Evolutionary conservation across 2,888 invertebrate species (phyloP).

Genomic region (Meganola albula): DNA sequence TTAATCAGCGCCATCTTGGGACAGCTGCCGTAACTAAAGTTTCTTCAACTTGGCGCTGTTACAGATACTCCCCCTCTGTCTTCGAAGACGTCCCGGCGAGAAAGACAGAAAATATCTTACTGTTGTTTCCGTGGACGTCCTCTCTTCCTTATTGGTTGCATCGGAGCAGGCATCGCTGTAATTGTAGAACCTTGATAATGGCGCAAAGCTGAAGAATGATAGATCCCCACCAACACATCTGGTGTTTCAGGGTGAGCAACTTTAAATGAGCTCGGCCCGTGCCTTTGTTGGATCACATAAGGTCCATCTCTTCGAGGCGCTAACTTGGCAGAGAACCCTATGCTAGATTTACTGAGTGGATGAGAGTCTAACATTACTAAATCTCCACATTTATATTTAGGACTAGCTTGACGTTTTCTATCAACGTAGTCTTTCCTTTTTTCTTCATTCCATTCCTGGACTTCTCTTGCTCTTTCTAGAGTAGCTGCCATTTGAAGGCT

Average conservation of each 20-base stretch:
- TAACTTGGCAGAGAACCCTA: constrained; percentile 25
- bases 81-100: background rate
- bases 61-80: too few relatives aligned
- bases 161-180: background rate
- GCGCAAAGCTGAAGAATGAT: background rate
- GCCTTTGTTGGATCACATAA: constrained; percentile 14
- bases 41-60: too few relatives aligned
- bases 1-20: too few relatives aligned
- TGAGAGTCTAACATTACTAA: constrained; percentile 6
- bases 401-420: background rate
- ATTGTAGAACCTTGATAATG: background rate
- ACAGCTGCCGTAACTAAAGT: too few relatives aligned
- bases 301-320: constrained; percentile 23
- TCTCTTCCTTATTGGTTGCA: background rate
- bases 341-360: constrained; percentile 10
- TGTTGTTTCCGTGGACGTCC: background rate
- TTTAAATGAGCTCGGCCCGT: too few relatives aligned
- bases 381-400: constrained; percentile 11
- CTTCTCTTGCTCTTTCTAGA: background rate
- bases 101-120: background rate
- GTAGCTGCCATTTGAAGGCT: too few relatives aligned
- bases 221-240: background rate
- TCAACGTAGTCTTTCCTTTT: too few relatives aligned
- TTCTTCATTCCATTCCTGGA: background rate
- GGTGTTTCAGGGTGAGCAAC: constrained; percentile 2